These are phyloP conservation scores for Leptonema lineaticorne DNA, from an alignment of 1,140 invertebrate species.

Conservation along the genomic window DNA sequence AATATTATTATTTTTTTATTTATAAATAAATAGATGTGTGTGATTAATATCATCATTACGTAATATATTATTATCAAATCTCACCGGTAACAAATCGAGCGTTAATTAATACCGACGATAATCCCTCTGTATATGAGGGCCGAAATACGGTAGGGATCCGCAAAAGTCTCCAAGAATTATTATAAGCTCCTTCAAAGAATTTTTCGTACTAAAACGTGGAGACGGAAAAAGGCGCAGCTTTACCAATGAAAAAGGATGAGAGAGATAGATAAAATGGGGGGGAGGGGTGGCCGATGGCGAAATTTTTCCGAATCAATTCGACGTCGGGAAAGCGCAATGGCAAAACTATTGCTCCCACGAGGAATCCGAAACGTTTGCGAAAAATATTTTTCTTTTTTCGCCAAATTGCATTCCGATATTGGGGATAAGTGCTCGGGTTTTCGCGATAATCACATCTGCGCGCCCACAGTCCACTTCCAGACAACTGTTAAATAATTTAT, in stretches of 20 bases:
- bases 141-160: too few relatives aligned
- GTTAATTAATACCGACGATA: neutral
- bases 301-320: neutral
- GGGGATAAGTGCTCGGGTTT: constrained; percentile 12
- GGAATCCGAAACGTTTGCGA: neutral
- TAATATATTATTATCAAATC: neutral
- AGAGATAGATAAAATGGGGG: too few relatives aligned
- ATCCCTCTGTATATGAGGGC: too few relatives aligned
- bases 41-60: neutral
- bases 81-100: neutral
- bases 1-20: too few relatives aligned
- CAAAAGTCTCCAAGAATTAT: too few relatives aligned
- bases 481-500: constrained; percentile 15
- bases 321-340: neutral
- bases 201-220: too few relatives aligned
- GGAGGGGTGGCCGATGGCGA: too few relatives aligned
- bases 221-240: too few relatives aligned
- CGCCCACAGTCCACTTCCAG: constrained; percentile 13
- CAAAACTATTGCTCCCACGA: constrained; percentile 3
- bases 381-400: neutral
- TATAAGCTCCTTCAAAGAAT: too few relatives aligned
- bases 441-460: constrained; percentile 19
- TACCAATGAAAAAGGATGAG: too few relatives aligned
- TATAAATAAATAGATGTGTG: too few relatives aligned
- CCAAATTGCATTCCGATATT: constrained; percentile 17